Percentiles rank a stretch among this genome's conserved stretches.
These are phyloP conservation scores for Bombylius discolor DNA, from an alignment of 2,888 invertebrate species.

Conservation along the genomic window DNA sequence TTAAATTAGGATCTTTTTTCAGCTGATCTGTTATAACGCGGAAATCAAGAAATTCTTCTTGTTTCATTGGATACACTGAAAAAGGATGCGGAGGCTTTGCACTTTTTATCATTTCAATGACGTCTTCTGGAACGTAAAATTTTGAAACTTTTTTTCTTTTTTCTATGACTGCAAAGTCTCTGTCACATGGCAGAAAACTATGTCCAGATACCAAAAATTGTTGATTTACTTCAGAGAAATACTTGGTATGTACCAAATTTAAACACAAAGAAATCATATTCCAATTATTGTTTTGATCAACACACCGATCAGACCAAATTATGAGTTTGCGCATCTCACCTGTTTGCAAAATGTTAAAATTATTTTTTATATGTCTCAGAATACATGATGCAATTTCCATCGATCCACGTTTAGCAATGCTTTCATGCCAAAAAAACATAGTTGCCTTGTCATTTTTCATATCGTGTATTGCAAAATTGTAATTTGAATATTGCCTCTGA, in stretches of 20 bases:
- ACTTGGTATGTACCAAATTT: neutral
- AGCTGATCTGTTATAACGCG: too few relatives aligned
- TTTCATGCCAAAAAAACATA: conserved; percentile 11
- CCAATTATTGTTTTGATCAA: neutral
- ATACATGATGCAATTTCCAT: conserved; percentile 7
- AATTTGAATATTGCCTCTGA: conserved; percentile 7
- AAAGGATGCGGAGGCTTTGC: too few relatives aligned
- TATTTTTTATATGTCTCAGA: neutral
- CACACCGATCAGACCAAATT: neutral
- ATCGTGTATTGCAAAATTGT: conserved; percentile 3
- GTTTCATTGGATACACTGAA: too few relatives aligned
- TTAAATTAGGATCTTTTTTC: too few relatives aligned
- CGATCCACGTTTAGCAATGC: conserved; percentile 5
- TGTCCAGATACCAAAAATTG: neutral
- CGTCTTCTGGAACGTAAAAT: too few relatives aligned
- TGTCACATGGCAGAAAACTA: neutral
- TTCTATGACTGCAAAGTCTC: neutral
- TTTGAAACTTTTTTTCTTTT: too few relatives aligned
- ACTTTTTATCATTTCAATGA: too few relatives aligned
- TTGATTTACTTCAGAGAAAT: neutral
- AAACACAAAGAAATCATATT: neutral
- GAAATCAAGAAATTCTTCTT: too few relatives aligned
- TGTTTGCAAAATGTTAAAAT: neutral
- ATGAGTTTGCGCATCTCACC: neutral
- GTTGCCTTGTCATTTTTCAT: neutral